Evolutionary conservation across 1,140 invertebrate genomes (phyloP), one percentile per base, ranked within the genome.

Genomic region (Macrobrachium nipponense): DNA sequence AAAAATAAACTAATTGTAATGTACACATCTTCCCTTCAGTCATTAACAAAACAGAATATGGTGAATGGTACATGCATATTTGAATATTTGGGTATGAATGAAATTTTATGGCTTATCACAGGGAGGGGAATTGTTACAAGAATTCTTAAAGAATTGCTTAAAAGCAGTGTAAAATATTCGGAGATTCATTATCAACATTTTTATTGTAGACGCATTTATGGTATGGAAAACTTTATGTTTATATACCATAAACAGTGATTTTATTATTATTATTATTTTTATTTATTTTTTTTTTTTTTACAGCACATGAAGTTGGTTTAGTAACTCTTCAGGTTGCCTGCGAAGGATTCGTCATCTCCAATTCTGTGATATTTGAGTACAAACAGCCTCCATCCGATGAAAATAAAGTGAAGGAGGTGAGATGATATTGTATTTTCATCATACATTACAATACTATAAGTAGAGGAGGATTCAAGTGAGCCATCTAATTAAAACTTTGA

Each of bases 331-430:
- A 98, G 92, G 97, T 98, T 12, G 96, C 97, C 59, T 96, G 96
- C 89, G 96, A 97, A 90, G 96, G 96, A 72, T 95, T 95, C 89
- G 94, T 98, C 20, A 96, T 98, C 86, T 98, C 97, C 14, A 97
- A 98, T 91, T 95, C 96, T 89, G 96, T 97, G 77, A 95, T 96
- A 90, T 98, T 98, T 91, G 97, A 98, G 91, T 98, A 98, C 92
- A 96, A 96, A 91, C 91, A 93, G 88, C 94, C 94, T 64, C 92
- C 93, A n/a, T 92, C 93, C 27, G 93, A 93, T 58, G 93, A 94
- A 23, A 91, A 87, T 73, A 92, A n/a, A 91, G 92, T 20, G 91
- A 92, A 90, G 91, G 78, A 90, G 91, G 88, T 90, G 84, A 91
- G 91, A 6, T 60, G 43, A 43, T 10, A 58, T 43, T 60, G 18